Percentiles rank a stretch among this genome's conserved stretches.
These are phyloP conservation scores for Xanthostigma xanthostigma DNA, from an alignment of 2,888 invertebrate species.

Conservation along the genomic window DNA sequence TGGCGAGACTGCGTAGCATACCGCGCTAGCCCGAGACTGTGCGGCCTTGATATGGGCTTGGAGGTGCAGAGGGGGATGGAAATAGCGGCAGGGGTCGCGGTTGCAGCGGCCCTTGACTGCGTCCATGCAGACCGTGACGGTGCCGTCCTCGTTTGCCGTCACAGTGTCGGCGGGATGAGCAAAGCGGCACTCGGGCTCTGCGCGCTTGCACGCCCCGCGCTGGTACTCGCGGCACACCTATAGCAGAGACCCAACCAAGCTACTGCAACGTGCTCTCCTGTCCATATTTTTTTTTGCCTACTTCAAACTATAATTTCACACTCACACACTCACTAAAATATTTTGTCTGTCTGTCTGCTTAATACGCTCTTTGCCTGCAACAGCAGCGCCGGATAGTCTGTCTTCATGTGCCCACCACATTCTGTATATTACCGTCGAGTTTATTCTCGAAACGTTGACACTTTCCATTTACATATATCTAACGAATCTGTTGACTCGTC, in stretches of 20 bases:
- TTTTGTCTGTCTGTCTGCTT: no score
- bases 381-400: no score
- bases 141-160: constrained; percentile 93
- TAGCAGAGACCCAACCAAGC: constrained; percentile 32
- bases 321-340: no score
- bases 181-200: constrained; percentile 96
- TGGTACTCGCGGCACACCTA: constrained; percentile 97
- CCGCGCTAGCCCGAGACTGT: constrained; percentile 85
- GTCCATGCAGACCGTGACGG: constrained; percentile 99
- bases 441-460: no score
- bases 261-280: background rate
- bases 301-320: background rate
- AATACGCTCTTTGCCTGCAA: no score
- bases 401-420: no score
- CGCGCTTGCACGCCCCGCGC: constrained; percentile 96
- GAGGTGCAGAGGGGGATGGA: constrained; percentile 99
- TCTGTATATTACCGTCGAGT: no score
- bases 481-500: no score
- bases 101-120: constrained; percentile 97
- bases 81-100: constrained; percentile 99
- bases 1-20: constrained; percentile 54
- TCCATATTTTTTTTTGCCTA: background rate
- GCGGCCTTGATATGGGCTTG: constrained; percentile 97
- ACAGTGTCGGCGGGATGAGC: constrained; percentile 97
- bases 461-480: no score